Base-by-base conservation (phyloP, 2,797 vertebrate species). In the Hybognathus amarus region DNA sequence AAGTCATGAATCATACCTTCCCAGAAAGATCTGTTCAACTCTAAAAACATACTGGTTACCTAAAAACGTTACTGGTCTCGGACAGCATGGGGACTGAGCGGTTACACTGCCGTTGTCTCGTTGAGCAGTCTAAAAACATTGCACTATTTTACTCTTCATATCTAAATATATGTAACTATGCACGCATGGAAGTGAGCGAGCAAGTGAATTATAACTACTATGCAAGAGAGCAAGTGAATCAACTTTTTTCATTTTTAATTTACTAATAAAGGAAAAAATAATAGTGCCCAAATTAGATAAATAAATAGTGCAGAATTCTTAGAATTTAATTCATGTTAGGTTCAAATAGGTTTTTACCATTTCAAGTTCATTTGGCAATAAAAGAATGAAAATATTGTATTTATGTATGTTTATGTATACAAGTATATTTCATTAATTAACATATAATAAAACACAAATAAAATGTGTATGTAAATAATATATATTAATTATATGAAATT, bases 1-100 rank as follows among this genome's bases (percentile, higher is more conserved):
- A 92, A 96, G 96, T 95, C 1, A 63, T 30, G 61, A 63, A 30
- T 63, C 59, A 56, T 56, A 54, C 9, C 54, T 1, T 59, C 54
- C 54, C 54, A 9, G 20, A 22, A 22, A 22, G 20, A 54, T 9
- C 8, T 1, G 7, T 56, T 22, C 54, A 56, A n/a, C 54, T 56
- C 22, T 56, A n/a, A 56, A 56, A n/a, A 56, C 22, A 3, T 10
- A 1, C 20, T 1, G 22, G 1, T n/a, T n/a, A n/a, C n/a, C n/a
- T n/a, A n/a, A n/a, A n/a, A n/a, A n/a, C n/a, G n/a, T n/a, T n/a
- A n/a, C n/a, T n/a, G n/a, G n/a, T n/a, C n/a, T n/a, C n/a, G n/a
- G 47, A 17, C 2, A 50, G 47, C 1, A 6, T 17, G 1, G 1
- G 20, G 52, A 22, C 20, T 56, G 20, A 56, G 22, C n/a, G 17